Base-by-base conservation (phyloP, 2,113 vertebrate genomes). In the Silurus meridionalis region DNA sequence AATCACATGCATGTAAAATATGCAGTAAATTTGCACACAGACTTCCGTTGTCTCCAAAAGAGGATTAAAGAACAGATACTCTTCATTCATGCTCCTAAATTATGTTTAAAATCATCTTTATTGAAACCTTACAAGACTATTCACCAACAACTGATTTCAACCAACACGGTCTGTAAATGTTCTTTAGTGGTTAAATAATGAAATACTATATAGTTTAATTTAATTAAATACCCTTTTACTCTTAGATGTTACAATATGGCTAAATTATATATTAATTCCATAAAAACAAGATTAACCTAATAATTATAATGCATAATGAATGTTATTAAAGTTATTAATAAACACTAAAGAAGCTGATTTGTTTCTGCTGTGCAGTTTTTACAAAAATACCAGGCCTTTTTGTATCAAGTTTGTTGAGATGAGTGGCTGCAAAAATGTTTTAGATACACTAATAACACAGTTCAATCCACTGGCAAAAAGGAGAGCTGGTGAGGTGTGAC, bases 271-370 rank as follows among this genome's bases (percentile, higher is more conserved):
- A 6, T 11, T 14, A 4, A 17, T 53, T 61, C 11, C 6, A 50
- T 21, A 72, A 37, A 46, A 7, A 1, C 46, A 53, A n/a, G 11
- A 25, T 61, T 8, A 57, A 19, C 19, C n/a, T 55, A 50, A 46
- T 37, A 75, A 81, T 37, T 75, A 81, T 75, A 48, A 63, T 57
- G 81, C 46, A 74, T 52, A 10, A 52, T 52, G 10, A 74, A 52
- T 52, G 19, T 50, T 90, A 91, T 92, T 89, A 90, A 93, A 92
- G 93, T 93, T 91, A 93, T 91, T 89, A 89, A 87, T 89, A 88
- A 93, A 93, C 90, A 87, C 93, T 91, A 92, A 83, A 80, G 86
- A 87, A n/a, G n/a, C n/a, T 78, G 7, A 55, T 74, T n/a, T 53
- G 37, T 37, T 46, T 75, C 8, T 78, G n/a, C 53, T 53, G 10